Evolutionary conservation across 2,888 invertebrate genomes (phyloP).

Genomic region (Pecten maximus): DNA sequence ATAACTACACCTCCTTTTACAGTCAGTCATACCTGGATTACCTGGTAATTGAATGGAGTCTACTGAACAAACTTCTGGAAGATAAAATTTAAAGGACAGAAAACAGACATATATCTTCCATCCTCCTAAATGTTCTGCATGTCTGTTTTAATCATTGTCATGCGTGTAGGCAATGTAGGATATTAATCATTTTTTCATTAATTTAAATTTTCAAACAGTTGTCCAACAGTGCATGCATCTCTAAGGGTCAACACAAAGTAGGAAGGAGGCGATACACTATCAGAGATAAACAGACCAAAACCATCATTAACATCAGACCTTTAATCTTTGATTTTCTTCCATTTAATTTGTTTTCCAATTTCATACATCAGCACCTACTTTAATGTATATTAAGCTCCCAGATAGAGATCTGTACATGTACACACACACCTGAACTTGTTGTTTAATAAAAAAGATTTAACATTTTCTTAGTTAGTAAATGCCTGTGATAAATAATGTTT

Average conservation of each 20-base stretch:
- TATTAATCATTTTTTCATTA: not conserved
- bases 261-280: not conserved
- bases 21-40: too few relatives aligned
- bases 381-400: not conserved
- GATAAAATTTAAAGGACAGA: not conserved
- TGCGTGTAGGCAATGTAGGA: not conserved
- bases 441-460: not conserved
- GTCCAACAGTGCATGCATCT: not conserved
- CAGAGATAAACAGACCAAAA: not conserved
- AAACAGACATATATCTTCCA: not conserved
- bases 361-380: slow-evolving; percentile 4
- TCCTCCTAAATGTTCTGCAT: not conserved
- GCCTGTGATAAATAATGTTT: not conserved
- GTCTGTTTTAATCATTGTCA: not conserved
- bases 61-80: not conserved
- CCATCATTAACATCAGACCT: not conserved
- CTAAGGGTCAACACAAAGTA: not conserved
- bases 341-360: not conserved
- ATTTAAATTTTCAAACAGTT: slow-evolving; percentile 16
- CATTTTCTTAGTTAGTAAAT: not conserved
- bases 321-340: not conserved
- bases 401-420: not conserved
- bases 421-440: not conserved
- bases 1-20: too few relatives aligned
- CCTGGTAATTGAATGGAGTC: too few relatives aligned